A percentile compares a stretch with the other conserved stretches of the same genome.
phyloP scores from a whole-genome alignment of 1,140 invertebrate species.

The Brachionus rubens region DNA sequence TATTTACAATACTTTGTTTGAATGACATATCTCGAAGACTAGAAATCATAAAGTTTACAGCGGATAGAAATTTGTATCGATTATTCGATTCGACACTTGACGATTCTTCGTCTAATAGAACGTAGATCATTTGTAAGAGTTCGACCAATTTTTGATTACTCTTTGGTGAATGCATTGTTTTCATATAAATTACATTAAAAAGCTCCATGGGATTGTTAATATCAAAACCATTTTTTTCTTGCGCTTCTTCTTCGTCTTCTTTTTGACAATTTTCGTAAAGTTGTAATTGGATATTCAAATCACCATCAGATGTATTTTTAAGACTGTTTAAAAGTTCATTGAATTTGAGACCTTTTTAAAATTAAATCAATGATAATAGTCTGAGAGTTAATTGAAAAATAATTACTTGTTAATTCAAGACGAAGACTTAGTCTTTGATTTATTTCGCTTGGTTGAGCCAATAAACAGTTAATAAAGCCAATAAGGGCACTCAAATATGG shows the following conservation, averaged over 20 bases:
- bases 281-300: constrained; percentile 4
- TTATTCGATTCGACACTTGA: background rate
- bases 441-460: background rate
- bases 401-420: background rate
- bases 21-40: background rate
- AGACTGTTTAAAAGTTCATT: background rate
- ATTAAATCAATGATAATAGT: no score
- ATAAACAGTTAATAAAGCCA: constrained; percentile 16
- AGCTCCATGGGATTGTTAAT: background rate
- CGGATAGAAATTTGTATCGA: background rate
- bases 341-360: background rate
- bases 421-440: constrained; percentile 12
- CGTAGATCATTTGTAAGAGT: background rate
- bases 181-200: background rate
- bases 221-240: constrained; percentile 19
- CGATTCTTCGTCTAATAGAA: background rate
- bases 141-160: constrained; percentile 22
- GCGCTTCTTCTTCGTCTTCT: constrained; percentile 5
- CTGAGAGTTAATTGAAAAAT: no score
- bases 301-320: background rate
- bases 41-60: background rate
- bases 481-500: background rate
- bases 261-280: background rate
- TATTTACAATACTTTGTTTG: background rate
- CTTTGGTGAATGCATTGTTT: background rate